Evolutionary conservation across 2,888 invertebrate genomes (phyloP).

Genomic region (Scaptodrosophila latifasciaeformis): DNA sequence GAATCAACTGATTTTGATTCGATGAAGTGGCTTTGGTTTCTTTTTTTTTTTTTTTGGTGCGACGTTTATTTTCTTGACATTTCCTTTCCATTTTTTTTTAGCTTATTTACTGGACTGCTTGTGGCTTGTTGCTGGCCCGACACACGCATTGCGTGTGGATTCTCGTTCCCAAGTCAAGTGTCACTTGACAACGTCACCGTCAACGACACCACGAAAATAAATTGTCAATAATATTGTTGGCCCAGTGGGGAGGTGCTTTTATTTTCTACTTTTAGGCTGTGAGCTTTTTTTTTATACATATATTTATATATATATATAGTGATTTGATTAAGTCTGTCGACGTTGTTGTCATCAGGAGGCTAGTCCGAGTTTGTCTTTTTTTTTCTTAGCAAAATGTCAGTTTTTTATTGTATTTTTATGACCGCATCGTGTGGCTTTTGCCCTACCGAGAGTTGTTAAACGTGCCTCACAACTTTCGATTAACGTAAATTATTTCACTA

Average conservation of each 20-base stretch:
- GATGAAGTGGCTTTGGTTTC: conserved; percentile 56
- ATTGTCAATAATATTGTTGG: conserved; percentile 55
- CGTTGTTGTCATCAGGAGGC: conserved; percentile 2
- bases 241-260: conserved; percentile 2
- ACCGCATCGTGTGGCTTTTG: conserved; percentile 54
- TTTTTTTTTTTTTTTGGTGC: too few relatives aligned
- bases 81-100: too few relatives aligned
- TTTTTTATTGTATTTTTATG: conserved; percentile 63
- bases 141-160: conserved; percentile 44
- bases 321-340: conserved; percentile 46
- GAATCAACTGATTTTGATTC: conserved; percentile 48
- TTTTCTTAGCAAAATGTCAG: conserved; percentile 57
- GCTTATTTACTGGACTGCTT: too few relatives aligned
- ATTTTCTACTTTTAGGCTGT: conserved; percentile 1
- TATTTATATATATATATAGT: conserved; percentile 11
- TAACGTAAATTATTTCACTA: conserved; percentile 66
- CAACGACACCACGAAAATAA: conserved; percentile 33
- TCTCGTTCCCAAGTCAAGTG: too few relatives aligned
- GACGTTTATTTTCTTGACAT: conserved; percentile 23
- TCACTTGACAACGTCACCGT: too few relatives aligned
- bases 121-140: too few relatives aligned
- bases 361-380: conserved; percentile 6
- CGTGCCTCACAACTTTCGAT: conserved; percentile 63
- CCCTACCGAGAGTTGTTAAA: conserved; percentile 45
- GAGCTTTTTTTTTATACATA: conserved; percentile 39